These are phyloP conservation scores for Neosalanx taihuensis DNA, from an alignment of 2,797 vertebrate species.

Conservation along the genomic window DNA sequence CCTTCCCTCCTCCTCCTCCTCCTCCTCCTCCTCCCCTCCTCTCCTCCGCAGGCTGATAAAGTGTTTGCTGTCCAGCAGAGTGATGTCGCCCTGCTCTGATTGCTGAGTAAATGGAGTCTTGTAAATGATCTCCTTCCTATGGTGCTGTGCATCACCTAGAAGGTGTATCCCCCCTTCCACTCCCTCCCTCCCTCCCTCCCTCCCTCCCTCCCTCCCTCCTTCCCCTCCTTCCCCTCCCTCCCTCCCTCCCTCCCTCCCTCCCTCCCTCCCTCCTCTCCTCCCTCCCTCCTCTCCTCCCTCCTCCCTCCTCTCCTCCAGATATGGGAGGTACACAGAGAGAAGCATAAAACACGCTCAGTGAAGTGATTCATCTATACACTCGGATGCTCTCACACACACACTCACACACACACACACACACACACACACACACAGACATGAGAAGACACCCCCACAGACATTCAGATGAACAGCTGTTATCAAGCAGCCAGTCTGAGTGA, in stretches of 20 bases:
- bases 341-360: neutral
- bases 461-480: too few species aligned
- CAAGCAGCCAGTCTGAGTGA: too few species aligned
- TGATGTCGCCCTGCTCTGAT: conserved; percentile 49
- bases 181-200: too few species aligned
- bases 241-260: neutral
- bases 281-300: neutral
- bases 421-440: neutral
- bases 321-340: conserved; percentile 16
- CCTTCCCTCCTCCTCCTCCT: neutral
- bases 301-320: conserved; percentile 26
- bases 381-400: neutral
- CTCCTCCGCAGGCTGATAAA: conserved; percentile 50
- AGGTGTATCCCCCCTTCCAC: conserved; percentile 11
- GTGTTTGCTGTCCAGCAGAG: conserved; percentile 51
- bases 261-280: neutral
- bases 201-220: too few species aligned
- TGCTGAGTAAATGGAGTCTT: conserved; percentile 51
- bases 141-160: conserved; percentile 9
- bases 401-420: neutral
- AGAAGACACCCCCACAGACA: neutral
- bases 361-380: conserved; percentile 8
- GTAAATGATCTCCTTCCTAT: conserved; percentile 40
- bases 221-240: conserved; percentile 4
- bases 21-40: conserved; percentile 12